Percentiles rank a stretch among this genome's conserved stretches.
phyloP scores from a whole-genome alignment of 2,113 vertebrate species.

The Paramisgurnus dabryanus region DNA sequence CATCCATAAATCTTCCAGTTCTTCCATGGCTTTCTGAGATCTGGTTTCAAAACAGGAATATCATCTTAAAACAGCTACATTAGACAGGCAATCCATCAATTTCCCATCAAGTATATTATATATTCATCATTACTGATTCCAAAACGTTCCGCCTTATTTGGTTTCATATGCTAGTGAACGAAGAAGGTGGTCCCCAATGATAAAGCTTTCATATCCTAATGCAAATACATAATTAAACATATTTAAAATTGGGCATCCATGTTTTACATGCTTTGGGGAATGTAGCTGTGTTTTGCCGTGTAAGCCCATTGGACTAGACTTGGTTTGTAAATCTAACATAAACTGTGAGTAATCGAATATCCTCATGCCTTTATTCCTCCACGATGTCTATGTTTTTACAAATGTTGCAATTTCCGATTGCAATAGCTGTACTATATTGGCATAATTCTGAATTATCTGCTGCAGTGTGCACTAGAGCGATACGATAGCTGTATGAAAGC shows the following conservation, averaged over 20 bases:
- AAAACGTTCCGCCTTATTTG: not conserved
- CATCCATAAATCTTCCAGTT: not conserved
- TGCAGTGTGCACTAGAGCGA: not conserved
- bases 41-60: not conserved
- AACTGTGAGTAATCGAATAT: not conserved
- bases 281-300: not conserved
- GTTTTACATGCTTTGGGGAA: slow-evolving; percentile 12
- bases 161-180: not conserved
- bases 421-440: not conserved
- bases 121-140: not conserved
- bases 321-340: slow-evolving; percentile 23
- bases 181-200: not conserved
- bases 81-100: slow-evolving; percentile 18
- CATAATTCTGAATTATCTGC: slow-evolving; percentile 4
- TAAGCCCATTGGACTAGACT: not conserved
- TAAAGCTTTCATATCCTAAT: not conserved
- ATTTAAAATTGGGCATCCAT: not conserved
- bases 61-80: not conserved
- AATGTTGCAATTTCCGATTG: not conserved
- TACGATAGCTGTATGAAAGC: slow-evolving; percentile 13
- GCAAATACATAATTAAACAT: not conserved
- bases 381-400: not conserved
- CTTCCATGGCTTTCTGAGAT: slow-evolving; percentile 12
- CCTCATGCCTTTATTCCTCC: not conserved
- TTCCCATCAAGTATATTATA: slow-evolving; percentile 6